Evolutionary conservation across 2,113 vertebrate genomes (phyloP).

Genomic region (Typhlomys cinereus): DNA sequence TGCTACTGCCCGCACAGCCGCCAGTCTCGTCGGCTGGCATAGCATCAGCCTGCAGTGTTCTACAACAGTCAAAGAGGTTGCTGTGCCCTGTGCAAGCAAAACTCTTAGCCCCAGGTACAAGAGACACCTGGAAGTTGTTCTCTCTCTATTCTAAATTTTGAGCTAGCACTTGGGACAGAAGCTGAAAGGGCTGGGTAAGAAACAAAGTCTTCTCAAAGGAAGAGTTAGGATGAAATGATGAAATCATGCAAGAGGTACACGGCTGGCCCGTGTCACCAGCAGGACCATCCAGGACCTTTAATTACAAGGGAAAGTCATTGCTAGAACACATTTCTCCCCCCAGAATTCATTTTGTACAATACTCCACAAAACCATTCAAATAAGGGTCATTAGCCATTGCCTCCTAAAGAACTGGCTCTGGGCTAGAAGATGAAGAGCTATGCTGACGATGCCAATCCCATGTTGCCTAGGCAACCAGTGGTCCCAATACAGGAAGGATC

Average conservation of each 20-base stretch:
- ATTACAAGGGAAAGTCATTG: not conserved
- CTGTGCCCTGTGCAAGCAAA: not conserved
- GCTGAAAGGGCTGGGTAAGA: not conserved
- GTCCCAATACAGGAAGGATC: not conserved
- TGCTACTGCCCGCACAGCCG: not conserved
- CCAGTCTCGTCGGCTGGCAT: too few relatives aligned
- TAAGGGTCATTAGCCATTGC: not conserved
- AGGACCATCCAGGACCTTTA: not conserved
- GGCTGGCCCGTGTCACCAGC: not conserved
- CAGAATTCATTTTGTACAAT: not conserved
- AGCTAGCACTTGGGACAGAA: not conserved
- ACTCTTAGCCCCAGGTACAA: not conserved
- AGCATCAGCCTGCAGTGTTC: too few relatives aligned
- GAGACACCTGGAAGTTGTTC: not conserved
- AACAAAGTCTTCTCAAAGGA: not conserved
- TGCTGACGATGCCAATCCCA: not conserved
- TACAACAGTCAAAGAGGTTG: not conserved
- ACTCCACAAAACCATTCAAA: not conserved
- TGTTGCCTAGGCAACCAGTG: too few relatives aligned
- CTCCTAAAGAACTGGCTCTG: not conserved
- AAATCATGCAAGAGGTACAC: not conserved
- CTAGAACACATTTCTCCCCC: not conserved
- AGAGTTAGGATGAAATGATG: not conserved
- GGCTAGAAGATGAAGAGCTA: not conserved
- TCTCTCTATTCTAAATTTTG: too few relatives aligned